Base-by-base conservation (phyloP, 1,140 invertebrate species). In the Euborellia annulipes region DNA sequence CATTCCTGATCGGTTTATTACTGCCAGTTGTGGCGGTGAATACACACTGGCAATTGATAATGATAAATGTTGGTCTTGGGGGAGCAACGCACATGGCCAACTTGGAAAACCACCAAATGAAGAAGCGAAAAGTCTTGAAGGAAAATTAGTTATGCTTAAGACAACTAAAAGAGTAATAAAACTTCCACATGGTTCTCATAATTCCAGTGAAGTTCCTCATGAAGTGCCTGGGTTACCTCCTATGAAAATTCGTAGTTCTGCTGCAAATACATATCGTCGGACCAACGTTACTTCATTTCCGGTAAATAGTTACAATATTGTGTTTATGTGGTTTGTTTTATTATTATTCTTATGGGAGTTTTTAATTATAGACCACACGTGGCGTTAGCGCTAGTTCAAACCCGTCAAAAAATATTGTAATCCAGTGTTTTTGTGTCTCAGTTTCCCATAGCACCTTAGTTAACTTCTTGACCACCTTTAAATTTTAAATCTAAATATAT, bases 21-120 rank as follows among this genome's bases (percentile, higher is more conserved):
- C 70, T 51, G 63, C 79, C 44, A 65, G 63, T 27, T 79, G 78
- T 57, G 80, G 82, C 18, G 72, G 72, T 43, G 78, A 83, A 57
- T 83, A 73, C 54, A 82, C 76, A n/a, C 61, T 82, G 48, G 75
- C 74, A 1, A 62, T 82, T 41, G 73, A 76, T 55, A 54, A 60
- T 38, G 53, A 58, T 16, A 65, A 67, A 54, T 52, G 79, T 8
- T 72, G 70, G 62, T 72, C 70, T 6, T 79, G 75, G 71, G 74
- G 81, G 54, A 72, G 73, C 59, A 75, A 76, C 58, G 66, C 70
- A 36, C 60, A 62, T 60, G 70, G 67, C 37, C 48, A 66, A 50
- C 50, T 67, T 18, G 65, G 65, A 13, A 55, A 56, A 50, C 51
- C 61, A 21, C 58, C 59, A 38, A 56, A 64, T 23, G 57, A 62